Conservation (phyloP, 2,888 invertebrate genomes). For the Chymomyza fuscimana region DNA sequence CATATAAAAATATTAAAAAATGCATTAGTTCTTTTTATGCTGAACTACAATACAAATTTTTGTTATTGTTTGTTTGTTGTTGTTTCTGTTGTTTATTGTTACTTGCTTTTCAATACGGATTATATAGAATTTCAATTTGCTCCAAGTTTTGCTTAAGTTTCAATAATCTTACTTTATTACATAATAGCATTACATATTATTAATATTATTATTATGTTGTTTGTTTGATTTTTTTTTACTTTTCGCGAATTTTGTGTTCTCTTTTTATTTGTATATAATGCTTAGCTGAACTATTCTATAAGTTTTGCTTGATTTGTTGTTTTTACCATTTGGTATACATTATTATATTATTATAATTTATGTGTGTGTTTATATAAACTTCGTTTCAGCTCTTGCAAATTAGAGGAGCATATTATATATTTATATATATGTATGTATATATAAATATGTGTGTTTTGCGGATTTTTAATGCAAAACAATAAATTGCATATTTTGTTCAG, state of each 20-base stretch:
- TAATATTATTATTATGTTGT: conserved; percentile 23
- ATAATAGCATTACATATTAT: conserved; percentile 35
- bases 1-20: conserved; percentile 79
- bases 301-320: background rate
- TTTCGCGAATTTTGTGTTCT: conserved; percentile 30
- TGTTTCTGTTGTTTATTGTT: conserved; percentile 32
- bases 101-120: conserved; percentile 46
- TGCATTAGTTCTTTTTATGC: conserved; percentile 73
- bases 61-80: conserved; percentile 22
- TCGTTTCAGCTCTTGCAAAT: background rate
- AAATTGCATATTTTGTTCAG: conserved; percentile 41
- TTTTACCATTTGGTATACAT: background rate
- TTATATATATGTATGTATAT: conserved; percentile 16
- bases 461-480: conserved; percentile 43
- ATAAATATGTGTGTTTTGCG: background rate
- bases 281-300: background rate
- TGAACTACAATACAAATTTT: conserved; percentile 11
- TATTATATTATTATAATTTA: background rate
- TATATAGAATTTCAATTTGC: conserved; percentile 44
- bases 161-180: conserved; percentile 64
- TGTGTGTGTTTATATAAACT: background rate
- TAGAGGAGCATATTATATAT: conserved; percentile 13
- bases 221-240: conserved; percentile 26
- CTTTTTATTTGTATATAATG: conserved; percentile 5
- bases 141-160: conserved; percentile 54